phyloP scores from a whole-genome alignment of 1,140 invertebrate genomes.

The Monomorium pharaonis region DNA sequence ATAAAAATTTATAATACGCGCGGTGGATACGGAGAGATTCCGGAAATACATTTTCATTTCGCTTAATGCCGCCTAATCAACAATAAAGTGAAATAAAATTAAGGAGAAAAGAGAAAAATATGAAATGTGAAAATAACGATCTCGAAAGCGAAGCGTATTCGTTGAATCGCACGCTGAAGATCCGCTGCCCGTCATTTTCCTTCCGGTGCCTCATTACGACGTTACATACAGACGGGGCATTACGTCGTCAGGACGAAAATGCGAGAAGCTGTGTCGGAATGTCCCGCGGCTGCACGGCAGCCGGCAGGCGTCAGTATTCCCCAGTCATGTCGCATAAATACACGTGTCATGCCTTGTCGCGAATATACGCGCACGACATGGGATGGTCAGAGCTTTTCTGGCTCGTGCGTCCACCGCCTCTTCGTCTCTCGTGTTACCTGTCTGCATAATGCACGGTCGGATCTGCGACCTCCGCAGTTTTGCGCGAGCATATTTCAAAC shows the following conservation, averaged over 20 bases:
- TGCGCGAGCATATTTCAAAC: slow-evolving; percentile 34
- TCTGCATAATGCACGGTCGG: slow-evolving; percentile 55
- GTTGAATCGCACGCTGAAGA: background rate
- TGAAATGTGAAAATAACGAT: background rate
- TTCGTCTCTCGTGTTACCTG: slow-evolving; percentile 37
- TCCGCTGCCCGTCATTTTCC: background rate
- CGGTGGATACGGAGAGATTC: background rate
- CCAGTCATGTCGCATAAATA: slow-evolving; percentile 68
- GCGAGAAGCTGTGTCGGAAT: slow-evolving; percentile 30
- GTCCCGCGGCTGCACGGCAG: slow-evolving; percentile 54
- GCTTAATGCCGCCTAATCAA: background rate
- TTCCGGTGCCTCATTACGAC: slow-evolving; percentile 19
- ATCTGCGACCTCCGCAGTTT: slow-evolving; percentile 47
- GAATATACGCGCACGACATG: slow-evolving; percentile 38
- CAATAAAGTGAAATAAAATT: background rate
- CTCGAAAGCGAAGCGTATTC: background rate
- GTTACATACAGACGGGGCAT: slow-evolving; percentile 44
- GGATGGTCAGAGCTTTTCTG: slow-evolving; percentile 28
- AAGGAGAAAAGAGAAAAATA: no score
- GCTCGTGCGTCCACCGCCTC: background rate
- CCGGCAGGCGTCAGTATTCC: slow-evolving; percentile 59
- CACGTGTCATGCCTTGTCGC: slow-evolving; percentile 58
- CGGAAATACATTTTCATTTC: background rate
- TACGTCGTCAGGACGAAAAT: slow-evolving; percentile 50
- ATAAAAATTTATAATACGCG: background rate